These are phyloP conservation scores for Danio aesculapii DNA, from an alignment of 2,797 vertebrate genomes.

Conservation along the genomic window DNA sequence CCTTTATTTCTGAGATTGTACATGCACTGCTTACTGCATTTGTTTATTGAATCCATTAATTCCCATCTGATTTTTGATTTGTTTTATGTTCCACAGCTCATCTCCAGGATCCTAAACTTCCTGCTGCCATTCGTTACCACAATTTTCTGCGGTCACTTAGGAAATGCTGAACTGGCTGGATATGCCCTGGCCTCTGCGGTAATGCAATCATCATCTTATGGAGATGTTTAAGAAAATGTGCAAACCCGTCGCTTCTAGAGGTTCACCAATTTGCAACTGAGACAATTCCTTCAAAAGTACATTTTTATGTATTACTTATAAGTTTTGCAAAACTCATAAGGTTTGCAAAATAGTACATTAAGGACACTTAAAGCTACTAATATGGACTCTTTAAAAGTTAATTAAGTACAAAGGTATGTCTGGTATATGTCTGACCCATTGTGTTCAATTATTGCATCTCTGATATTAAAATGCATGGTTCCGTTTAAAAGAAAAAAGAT, in stretches of 20 bases:
- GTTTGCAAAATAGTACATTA: neutral
- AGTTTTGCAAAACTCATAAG: neutral
- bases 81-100: slow-evolving; percentile 67
- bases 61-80: neutral
- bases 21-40: neutral
- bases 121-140: slow-evolving; percentile 75
- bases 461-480: neutral
- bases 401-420: neutral
- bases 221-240: neutral
- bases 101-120: slow-evolving; percentile 76
- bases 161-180: slow-evolving; percentile 79
- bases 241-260: too few relatives aligned
- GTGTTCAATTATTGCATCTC: neutral
- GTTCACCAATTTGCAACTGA: neutral
- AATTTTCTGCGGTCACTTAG: slow-evolving; percentile 80
- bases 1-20: neutral
- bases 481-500: neutral
- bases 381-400: neutral
- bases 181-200: slow-evolving; percentile 79
- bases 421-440: neutral
- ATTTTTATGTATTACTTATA: neutral
- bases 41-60: neutral
- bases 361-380: neutral
- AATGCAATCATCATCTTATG: slow-evolving; percentile 38
- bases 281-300: neutral